Base-by-base conservation (phyloP, 1,140 invertebrate species). In the Araneus ventricosus region DNA sequence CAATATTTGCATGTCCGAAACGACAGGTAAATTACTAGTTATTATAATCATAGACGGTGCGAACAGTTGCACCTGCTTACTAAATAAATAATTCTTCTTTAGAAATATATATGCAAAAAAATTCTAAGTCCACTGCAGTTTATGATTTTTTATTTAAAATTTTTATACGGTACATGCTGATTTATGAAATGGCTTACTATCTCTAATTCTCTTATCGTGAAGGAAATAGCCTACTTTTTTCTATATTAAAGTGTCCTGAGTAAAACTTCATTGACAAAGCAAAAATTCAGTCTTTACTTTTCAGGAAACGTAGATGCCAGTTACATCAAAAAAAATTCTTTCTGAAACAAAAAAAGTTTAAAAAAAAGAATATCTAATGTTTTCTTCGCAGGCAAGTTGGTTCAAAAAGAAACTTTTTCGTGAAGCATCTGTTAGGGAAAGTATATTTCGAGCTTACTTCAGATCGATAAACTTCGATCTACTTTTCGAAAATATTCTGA, bases 361-460 rank as follows among this genome's bases (percentile, higher is more conserved):
- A 82, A 8, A 27, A 27, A 3, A 82, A n/a, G n/a, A 82, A 52
- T 8, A 45, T 27, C n/a, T 82, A 82, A 82, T 82, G 80, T 82
- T 82, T 82, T 82, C 80, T n/a, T 39, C 80, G 30, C 80, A 82
- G 41, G 45, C 37, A 82, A 82, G 39, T 82, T 52, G 41, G 30
- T 75, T 52, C 80, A 27, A 52, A 52, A n/a, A 82, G 80, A 52
- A 82, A 52, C 45, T 41, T 82, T 30, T 82, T 82, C 80, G n/a
- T 82, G 24, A 52, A 82, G 80, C 80, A 82, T 82, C 37, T 82
- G 80, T 39, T 82, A 14, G 39, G 22, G 39, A 82, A 82, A 82
- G 80, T 45, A 82, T 82, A 45, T 82, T 52, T 39, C 80, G 41
- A 27, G 41, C 80, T 82, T 27, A 27, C 41, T 30, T 10, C 10